Evolutionary conservation across 2,113 vertebrate species (phyloP).

Genomic region (Callipepla squamata): DNA sequence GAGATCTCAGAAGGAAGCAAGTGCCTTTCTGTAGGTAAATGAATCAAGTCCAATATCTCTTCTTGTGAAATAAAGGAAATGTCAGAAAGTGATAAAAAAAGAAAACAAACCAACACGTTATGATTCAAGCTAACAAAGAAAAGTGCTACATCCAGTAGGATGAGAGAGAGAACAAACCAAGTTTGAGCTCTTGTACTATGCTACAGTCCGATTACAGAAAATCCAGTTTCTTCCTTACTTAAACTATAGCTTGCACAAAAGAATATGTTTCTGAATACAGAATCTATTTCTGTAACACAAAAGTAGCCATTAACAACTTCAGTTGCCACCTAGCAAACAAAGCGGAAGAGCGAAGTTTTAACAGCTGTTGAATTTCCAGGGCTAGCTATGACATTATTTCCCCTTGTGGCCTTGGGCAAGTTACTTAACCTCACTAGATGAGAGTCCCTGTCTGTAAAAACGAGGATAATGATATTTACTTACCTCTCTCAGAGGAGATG

Average conservation of each 20-base stretch:
- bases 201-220: not conserved
- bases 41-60: not conserved
- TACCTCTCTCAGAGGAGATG: slow-evolving; percentile 32
- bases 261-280: not conserved
- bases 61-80: not conserved
- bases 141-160: not conserved
- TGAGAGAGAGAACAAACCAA: not conserved
- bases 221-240: not conserved
- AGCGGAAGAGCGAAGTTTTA: not conserved
- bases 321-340: not conserved
- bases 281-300: not conserved
- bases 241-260: not conserved
- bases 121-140: not conserved
- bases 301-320: not conserved
- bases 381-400: not conserved
- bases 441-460: slow-evolving; percentile 46
- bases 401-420: slow-evolving; percentile 23
- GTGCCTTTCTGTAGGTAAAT: not conserved
- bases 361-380: not conserved
- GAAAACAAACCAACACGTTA: no score
- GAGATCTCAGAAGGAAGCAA: not conserved
- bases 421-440: slow-evolving; percentile 55
- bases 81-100: not conserved
- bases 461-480: slow-evolving; percentile 60
- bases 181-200: not conserved